Evolutionary conservation across 2,113 vertebrate genomes (phyloP).

Genomic region (Rattus rattus): DNA sequence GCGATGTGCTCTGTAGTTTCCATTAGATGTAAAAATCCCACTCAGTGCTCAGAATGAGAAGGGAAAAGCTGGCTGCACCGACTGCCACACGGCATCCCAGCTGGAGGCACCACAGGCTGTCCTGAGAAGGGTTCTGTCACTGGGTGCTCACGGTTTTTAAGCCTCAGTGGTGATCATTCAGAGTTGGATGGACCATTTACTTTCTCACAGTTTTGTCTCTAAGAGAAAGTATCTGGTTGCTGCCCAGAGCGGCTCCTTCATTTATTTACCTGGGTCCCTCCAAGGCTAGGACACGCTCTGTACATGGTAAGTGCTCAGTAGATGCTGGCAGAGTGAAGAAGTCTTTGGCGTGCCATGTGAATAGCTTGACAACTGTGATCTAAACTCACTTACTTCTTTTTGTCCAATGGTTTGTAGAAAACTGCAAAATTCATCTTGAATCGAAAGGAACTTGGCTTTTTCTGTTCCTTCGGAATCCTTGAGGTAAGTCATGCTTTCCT

Average conservation of each 20-base stretch:
- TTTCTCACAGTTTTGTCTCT: background rate
- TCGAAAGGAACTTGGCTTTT: conserved; percentile 81
- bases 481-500: conserved; percentile 85
- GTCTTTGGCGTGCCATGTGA: background rate
- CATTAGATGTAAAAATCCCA: background rate
- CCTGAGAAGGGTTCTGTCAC: background rate
- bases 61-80: background rate
- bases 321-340: background rate
- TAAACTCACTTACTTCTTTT: conserved; percentile 78
- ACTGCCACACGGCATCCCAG: background rate
- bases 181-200: background rate
- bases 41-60: background rate
- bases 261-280: background rate
- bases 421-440: conserved; percentile 87
- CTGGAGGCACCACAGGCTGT: background rate
- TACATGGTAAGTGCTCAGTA: background rate
- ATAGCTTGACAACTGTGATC: background rate
- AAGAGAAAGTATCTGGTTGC: background rate
- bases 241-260: background rate
- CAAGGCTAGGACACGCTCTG: background rate
- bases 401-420: conserved; percentile 86
- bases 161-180: background rate
- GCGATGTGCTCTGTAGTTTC: background rate
- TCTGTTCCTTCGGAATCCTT: conserved; percentile 74
- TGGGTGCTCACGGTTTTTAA: background rate